Base-by-base conservation (phyloP, 2,888 invertebrate species). In the Hydrotaea diabolus region DNA sequence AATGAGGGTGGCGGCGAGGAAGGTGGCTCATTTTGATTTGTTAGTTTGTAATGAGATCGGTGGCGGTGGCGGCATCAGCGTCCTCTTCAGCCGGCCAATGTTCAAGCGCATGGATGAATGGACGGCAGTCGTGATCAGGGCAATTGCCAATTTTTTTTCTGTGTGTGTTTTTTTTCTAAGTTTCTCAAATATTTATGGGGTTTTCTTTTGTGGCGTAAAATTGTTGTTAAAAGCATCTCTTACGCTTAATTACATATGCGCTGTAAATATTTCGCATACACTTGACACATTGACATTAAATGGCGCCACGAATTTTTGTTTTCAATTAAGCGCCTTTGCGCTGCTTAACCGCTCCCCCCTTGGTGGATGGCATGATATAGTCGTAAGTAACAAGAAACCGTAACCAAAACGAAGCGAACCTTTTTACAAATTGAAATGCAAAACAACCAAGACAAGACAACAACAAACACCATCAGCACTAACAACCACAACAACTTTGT, bases 201-300 rank as follows among this genome's bases (percentile, higher is more conserved):
- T 71, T 13, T 57, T 75, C 19, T 13, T 72, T 71, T 78, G 23
- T 69, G 69, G 69, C 69, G 46, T 69, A 46, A 55, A 82, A 82
- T 82, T 85, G 76, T 31, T 80, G 77, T 71, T 85, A 64, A 85
- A 82, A 85, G 77, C 77, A 82, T 80, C 69, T 79, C 77, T 76
- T 80, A 74, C 46, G 85, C 85, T 85, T 79, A 85, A 82, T 85
- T 82, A 82, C 31, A 79, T 74, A 62, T 83, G 82, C 66, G 9
- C 3, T 82, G 62, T 74, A 82, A 85, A 82, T 77, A 77, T 77
- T 85, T 82, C 82, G 69, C 74, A 80, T 80, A 85, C 85, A 80
- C 85, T 85, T 85, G 85, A 85, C 85, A 85, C 82, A 85, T 79
- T 85, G 85, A 85, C 82, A 85, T 73, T 80, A 77, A 85, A 77